Percentiles rank a stretch among this genome's conserved stretches.
Conservation (phyloP, 2,888 invertebrate genomes). For the Andrena haemorrhoa region DNA sequence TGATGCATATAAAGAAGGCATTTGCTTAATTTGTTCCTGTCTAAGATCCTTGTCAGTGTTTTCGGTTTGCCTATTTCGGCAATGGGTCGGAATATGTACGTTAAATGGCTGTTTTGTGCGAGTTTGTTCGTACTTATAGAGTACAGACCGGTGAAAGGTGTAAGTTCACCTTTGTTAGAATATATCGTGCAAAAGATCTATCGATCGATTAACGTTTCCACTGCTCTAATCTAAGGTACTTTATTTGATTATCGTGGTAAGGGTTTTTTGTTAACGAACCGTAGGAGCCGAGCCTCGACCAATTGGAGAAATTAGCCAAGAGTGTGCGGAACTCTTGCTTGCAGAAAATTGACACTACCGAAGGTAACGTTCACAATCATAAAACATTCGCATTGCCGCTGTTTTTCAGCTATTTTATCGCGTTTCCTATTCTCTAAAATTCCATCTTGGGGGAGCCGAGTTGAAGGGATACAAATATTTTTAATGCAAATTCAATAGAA, state of each 20-base stretch:
- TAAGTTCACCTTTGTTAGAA: constrained; percentile 36
- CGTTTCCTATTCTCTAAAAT: too few relatives aligned
- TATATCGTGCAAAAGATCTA: background rate
- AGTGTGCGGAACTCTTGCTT: constrained; percentile 88
- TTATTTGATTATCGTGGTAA: background rate
- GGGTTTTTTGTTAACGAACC: background rate
- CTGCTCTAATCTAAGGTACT: too few relatives aligned
- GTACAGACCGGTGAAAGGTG: constrained; percentile 41
- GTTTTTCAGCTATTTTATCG: background rate
- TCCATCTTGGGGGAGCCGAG: too few relatives aligned
- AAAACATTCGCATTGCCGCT: background rate
- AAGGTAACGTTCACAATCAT: constrained; percentile 84
- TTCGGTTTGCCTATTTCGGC: too few relatives aligned
- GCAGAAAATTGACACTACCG: constrained; percentile 87
- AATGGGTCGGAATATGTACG: constrained; percentile 35
- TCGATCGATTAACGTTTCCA: background rate
- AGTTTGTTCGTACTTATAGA: constrained; percentile 17
- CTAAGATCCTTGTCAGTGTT: too few relatives aligned
- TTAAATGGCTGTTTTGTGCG: constrained; percentile 10
- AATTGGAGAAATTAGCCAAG: constrained; percentile 88
- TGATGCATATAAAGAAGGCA: background rate
- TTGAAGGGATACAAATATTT: too few relatives aligned
- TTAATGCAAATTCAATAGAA: too few relatives aligned
- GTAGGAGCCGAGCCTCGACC: constrained; percentile 85
- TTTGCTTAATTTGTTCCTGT: too few relatives aligned